Conservation (phyloP, 2,113 vertebrate species). For the Cromileptes altivelis region DNA sequence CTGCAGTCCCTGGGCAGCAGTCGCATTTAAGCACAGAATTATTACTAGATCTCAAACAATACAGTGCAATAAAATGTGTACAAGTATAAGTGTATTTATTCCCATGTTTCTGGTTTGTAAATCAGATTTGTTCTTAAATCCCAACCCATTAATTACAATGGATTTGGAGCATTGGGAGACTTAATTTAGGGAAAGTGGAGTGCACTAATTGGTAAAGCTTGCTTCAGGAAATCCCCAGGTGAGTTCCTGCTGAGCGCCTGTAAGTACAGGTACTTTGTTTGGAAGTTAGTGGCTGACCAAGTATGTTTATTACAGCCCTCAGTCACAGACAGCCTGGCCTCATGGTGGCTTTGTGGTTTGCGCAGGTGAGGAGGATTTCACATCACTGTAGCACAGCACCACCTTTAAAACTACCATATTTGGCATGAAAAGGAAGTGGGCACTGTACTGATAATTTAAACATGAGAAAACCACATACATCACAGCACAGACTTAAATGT, state of each 20-base stretch:
- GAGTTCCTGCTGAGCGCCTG: constrained; percentile 55
- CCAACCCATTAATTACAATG: neutral
- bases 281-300: constrained; percentile 41
- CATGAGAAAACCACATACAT: constrained; percentile 6
- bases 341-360: constrained; percentile 50
- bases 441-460: neutral
- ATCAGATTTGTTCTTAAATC: too few species aligned
- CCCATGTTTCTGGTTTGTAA: neutral
- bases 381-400: neutral
- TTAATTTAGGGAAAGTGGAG: constrained; percentile 32
- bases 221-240: constrained; percentile 61
- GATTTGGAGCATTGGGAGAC: constrained; percentile 10
- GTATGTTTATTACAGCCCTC: constrained; percentile 51
- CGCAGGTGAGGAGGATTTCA: constrained; percentile 19
- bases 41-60: neutral
- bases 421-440: neutral
- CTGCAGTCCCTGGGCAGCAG: neutral
- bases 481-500: neutral
- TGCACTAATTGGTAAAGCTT: constrained; percentile 33
- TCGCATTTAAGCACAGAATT: neutral
- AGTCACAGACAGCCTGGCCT: constrained; percentile 30
- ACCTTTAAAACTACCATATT: neutral
- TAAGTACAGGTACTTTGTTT: constrained; percentile 53
- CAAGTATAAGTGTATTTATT: neutral
- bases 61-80: neutral